phyloP scores from a whole-genome alignment of 35 echinoderm and acorn worm genomes.

The Ophioderma brevispina region DNA sequence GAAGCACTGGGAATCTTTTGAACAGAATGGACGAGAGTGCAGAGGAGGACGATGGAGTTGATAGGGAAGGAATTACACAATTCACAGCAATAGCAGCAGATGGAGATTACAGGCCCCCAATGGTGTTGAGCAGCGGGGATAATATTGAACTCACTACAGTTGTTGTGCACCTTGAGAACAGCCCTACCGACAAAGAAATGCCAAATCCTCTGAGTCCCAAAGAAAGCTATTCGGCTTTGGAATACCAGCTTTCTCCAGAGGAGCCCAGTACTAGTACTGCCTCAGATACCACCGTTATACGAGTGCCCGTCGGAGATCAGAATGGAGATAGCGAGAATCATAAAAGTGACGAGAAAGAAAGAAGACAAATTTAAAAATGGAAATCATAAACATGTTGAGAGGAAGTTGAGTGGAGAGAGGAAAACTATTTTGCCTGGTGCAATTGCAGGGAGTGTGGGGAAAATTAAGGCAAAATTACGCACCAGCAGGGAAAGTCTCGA shows the following conservation, averaged over 20 bases:
- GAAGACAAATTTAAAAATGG: constrained; percentile 34
- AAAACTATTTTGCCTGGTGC: neutral
- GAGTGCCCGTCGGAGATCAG: neutral
- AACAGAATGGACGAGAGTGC: constrained; percentile 23
- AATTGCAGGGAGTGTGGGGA: constrained; percentile 20
- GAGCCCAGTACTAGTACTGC: neutral
- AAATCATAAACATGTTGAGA: neutral
- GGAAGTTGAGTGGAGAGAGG: neutral
- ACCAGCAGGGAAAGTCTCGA: constrained; percentile 41
- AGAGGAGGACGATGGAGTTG: neutral
- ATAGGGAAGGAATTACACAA: constrained; percentile 35
- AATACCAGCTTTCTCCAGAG: neutral
- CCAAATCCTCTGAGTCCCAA: constrained; percentile 5
- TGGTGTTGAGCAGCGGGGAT: constrained; percentile 1
- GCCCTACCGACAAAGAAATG: constrained; percentile 3
- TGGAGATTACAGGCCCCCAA: neutral
- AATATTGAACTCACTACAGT: constrained; percentile 16
- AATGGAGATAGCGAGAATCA: constrained; percentile 16
- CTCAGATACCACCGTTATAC: neutral
- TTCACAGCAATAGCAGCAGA: constrained; percentile 25
- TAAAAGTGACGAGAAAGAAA: constrained; percentile 23
- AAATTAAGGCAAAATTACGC: constrained; percentile 23
- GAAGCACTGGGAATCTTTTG: constrained; percentile 3
- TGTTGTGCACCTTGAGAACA: constrained; percentile 16
- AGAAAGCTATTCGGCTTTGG: neutral